Percentiles rank a stretch among this genome's conserved stretches.
phyloP scores from a whole-genome alignment of 2,113 vertebrate species.

The Gorsachius goisagi region DNA sequence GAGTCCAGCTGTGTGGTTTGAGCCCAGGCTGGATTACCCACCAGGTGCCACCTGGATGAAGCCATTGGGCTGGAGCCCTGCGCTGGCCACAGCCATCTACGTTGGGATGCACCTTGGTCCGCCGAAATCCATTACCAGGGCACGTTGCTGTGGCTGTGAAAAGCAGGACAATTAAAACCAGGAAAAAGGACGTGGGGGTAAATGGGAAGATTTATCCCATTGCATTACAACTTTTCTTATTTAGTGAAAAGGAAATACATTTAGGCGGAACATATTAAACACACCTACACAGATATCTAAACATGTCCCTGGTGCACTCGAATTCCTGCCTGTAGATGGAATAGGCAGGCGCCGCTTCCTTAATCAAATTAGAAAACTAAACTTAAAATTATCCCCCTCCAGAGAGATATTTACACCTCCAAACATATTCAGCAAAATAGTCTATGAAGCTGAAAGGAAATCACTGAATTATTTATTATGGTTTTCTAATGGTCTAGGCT shows the following conservation, averaged over 20 bases:
- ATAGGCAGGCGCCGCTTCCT: constrained; percentile 39
- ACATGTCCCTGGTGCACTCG: constrained; percentile 33
- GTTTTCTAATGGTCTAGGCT: constrained; percentile 22
- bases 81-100: not conserved
- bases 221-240: constrained; percentile 61
- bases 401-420: constrained; percentile 68
- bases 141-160: not conserved
- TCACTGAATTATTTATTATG: constrained; percentile 57
- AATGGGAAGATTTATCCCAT: constrained; percentile 45
- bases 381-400: constrained; percentile 61
- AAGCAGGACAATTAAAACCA: constrained; percentile 60
- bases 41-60: not conserved
- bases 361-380: constrained; percentile 73
- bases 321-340: not conserved
- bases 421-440: constrained; percentile 44
- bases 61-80: not conserved
- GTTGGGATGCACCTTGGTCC: not conserved
- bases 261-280: constrained; percentile 72
- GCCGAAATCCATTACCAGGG: not conserved
- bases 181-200: constrained; percentile 19
- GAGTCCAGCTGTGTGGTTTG: not conserved
- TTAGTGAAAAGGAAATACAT: constrained; percentile 72
- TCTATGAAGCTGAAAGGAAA: constrained; percentile 64
- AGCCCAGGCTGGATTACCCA: not conserved
- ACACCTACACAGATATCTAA: constrained; percentile 70